These are phyloP conservation scores for Mythimna vitellina DNA, from an alignment of 2,888 invertebrate genomes.

Conservation along the genomic window DNA sequence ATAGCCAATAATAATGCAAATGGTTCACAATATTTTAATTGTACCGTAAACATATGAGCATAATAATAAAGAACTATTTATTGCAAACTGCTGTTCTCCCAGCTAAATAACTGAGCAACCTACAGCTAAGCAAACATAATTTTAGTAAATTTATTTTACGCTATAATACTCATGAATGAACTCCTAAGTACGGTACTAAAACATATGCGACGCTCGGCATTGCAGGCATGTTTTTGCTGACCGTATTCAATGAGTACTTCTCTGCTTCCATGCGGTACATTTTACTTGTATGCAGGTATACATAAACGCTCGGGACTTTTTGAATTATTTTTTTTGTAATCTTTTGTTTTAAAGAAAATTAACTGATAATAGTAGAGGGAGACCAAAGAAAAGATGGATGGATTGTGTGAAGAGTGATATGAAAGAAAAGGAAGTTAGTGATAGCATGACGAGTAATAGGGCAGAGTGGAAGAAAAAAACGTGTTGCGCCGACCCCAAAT, in stretches of 20 bases:
- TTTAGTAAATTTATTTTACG: neutral
- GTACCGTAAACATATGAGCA: too few species aligned
- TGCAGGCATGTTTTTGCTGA: constrained; percentile 23
- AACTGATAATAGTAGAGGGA: too few species aligned
- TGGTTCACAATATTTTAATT: too few species aligned
- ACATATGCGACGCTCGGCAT: constrained; percentile 11
- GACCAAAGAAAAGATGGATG: too few species aligned
- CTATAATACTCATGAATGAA: constrained; percentile 1
- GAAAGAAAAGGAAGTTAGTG: too few species aligned
- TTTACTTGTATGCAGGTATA: constrained; percentile 31
- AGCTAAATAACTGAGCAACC: neutral
- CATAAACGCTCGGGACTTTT: too few species aligned
- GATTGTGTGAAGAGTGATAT: too few species aligned
- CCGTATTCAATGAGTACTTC: constrained; percentile 13
- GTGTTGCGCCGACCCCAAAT: too few species aligned
- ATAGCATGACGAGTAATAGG: too few species aligned
- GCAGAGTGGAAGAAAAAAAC: too few species aligned
- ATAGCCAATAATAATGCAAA: too few species aligned
- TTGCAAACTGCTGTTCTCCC: neutral
- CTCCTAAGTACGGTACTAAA: neutral
- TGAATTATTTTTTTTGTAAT: neutral
- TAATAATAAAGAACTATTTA: neutral
- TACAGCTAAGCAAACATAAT: neutral
- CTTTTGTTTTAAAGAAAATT: neutral
- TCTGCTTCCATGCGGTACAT: constrained; percentile 4